A percentile compares a stretch with the other conserved stretches of the same genome.
Evolutionary conservation across 2,888 invertebrate genomes (phyloP).

Genomic region (Synanthedon andrenaeformis): DNA sequence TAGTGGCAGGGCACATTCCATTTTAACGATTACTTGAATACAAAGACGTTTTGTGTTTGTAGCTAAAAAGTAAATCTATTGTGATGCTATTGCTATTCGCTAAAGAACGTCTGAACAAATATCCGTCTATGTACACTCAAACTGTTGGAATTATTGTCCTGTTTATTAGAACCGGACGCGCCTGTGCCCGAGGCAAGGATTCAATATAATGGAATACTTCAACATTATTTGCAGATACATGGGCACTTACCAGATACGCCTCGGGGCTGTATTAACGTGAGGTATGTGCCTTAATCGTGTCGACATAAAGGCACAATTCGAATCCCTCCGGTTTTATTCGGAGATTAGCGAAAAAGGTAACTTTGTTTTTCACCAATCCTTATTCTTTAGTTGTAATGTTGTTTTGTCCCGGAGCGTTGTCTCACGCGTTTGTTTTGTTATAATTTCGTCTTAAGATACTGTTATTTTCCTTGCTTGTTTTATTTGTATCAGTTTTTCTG

Average conservation of each 20-base stretch:
- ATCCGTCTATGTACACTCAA: conserved; percentile 21
- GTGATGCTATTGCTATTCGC: not conserved
- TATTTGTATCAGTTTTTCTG: no score
- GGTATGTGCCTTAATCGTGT: conserved; percentile 38
- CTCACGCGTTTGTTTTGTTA: not conserved
- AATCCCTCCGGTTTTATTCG: conserved; percentile 14
- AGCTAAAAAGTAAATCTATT: no score
- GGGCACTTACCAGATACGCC: conserved; percentile 54
- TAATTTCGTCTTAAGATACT: not conserved
- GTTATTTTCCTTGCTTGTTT: no score
- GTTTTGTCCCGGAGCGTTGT: conserved; percentile 10
- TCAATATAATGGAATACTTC: conserved; percentile 69
- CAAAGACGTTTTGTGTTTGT: not conserved
- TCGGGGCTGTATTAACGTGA: conserved; percentile 52
- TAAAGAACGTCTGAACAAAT: conserved; percentile 33
- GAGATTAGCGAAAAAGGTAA: conserved; percentile 16
- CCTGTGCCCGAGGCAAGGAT: conserved; percentile 57
- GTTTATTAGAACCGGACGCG: conserved; percentile 62
- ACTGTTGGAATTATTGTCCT: conserved; percentile 39
- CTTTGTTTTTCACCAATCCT: conserved; percentile 15
- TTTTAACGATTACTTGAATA: conserved; percentile 20
- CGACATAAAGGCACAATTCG: conserved; percentile 20
- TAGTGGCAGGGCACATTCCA: no score
- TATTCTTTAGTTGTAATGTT: conserved; percentile 14
- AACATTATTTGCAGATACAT: conserved; percentile 64